Evolutionary conservation across 1,140 invertebrate genomes (phyloP), one percentile per base, ranked within the genome.

Genomic region (Drosophila setifemur): DNA sequence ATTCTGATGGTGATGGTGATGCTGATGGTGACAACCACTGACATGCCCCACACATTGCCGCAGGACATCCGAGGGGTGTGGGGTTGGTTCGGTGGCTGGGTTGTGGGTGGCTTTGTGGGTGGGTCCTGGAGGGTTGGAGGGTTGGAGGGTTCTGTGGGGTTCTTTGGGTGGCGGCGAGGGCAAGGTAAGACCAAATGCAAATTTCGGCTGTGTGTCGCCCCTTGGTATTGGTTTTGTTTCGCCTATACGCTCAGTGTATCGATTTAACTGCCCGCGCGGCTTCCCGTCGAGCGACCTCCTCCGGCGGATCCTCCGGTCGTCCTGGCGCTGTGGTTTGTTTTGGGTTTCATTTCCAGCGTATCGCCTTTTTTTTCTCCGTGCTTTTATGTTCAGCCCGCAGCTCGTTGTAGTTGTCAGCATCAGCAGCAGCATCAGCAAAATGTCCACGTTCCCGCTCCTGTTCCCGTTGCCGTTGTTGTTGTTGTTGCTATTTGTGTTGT

Each of bases 1-100:
- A 77, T 21, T 68, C 60, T 57, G 42, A 49, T 26, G 42, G 42
- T 44, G 67, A 60, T 58, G 53, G 37, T 81, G 61, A 71, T 74
- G 64, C 66, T 78, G 81, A 85, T 86, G 81, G 81, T 86, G 81
- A 85, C 81, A 85, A 66, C 67, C 81, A 79, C 75, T 79, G 81
- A 85, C 79, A 85, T 75, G 79, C 31, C 53, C 54, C 42, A 48
- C 61, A 58, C 39, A 53, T 28, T 40, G 52, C 48, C 57, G 42
- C 57, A 55, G 60, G 60, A 19, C 52, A 37, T 37, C 23, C 12
- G 53, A n/a, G 4, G 12, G 4, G 19, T 16, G 39, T 12, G 19
- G 58, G 37, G 14, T 11, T 12, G 31, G 31, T 5, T 12, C 31
- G 11, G 37, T 25, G 53, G 37, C 14, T 8, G 11, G 19, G n/a